phyloP scores from a whole-genome alignment of 1,140 invertebrate genomes.

The Sogatella furcifera region DNA sequence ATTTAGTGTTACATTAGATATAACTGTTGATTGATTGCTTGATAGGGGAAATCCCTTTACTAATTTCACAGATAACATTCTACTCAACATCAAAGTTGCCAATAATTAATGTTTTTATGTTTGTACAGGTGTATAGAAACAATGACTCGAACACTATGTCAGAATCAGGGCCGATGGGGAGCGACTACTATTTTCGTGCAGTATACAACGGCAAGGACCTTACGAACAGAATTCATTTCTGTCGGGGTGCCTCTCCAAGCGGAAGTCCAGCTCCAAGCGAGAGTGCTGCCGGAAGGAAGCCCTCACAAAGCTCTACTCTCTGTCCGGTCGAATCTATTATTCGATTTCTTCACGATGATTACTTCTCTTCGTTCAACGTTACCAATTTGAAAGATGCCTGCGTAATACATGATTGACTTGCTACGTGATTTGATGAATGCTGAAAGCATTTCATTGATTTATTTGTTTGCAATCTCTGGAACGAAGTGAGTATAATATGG shows the following conservation, averaged over 20 bases:
- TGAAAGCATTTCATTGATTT: too few species aligned
- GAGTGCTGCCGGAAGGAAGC: constrained; percentile 25
- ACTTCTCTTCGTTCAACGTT: constrained; percentile 64
- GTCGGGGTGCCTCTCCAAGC: constrained; percentile 41
- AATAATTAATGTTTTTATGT: neutral
- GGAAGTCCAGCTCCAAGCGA: constrained; percentile 18
- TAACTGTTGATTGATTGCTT: too few species aligned
- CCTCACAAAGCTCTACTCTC: constrained; percentile 39
- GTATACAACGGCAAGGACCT: constrained; percentile 80
- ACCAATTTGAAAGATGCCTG: constrained; percentile 81
- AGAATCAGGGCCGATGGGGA: constrained; percentile 31
- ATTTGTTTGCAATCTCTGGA: too few species aligned
- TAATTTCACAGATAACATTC: too few species aligned
- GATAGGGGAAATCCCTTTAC: too few species aligned
- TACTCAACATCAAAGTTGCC: too few species aligned
- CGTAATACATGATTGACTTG: constrained; percentile 19
- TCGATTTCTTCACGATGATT: constrained; percentile 73
- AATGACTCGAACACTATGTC: constrained; percentile 36
- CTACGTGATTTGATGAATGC: too few species aligned
- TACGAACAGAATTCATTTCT: constrained; percentile 71
- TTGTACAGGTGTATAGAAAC: constrained; percentile 43
- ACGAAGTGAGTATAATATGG: too few species aligned
- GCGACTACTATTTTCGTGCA: constrained; percentile 68
- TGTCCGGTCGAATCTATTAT: constrained; percentile 79
- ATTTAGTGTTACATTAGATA: too few species aligned